These are phyloP conservation scores for Campylomormyrus numenius DNA, from an alignment of 2,113 vertebrate species.

Conservation along the genomic window DNA sequence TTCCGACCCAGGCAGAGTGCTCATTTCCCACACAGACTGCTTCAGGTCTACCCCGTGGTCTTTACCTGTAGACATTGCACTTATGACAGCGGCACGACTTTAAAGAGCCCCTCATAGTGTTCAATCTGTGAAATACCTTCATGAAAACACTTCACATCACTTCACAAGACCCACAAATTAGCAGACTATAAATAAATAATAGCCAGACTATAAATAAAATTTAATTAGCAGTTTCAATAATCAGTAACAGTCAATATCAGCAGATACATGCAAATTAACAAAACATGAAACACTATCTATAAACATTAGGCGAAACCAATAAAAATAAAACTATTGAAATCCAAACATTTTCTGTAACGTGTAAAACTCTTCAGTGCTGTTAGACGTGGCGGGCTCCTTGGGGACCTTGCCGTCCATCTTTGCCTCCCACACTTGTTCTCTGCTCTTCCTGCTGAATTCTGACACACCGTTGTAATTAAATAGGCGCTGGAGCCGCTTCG, in stretches of 20 bases:
- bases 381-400: accelerated
- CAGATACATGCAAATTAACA: background rate
- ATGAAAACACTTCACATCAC: background rate
- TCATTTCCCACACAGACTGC: background rate
- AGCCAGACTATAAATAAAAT: background rate
- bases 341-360: background rate
- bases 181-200: background rate
- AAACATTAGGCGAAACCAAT: background rate
- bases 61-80: background rate
- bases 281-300: background rate
- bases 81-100: background rate
- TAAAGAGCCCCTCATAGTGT: background rate
- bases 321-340: background rate
- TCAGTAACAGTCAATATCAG: background rate
- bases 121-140: background rate
- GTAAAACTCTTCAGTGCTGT: background rate
- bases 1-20: background rate
- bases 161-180: background rate
- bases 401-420: background rate
- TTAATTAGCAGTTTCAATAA: background rate
- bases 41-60: background rate
- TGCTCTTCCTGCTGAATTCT: background rate
- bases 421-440: background rate
- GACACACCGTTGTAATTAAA: background rate
- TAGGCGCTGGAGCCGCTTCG: background rate